Evolutionary conservation across 2,888 invertebrate species (phyloP).

Genomic region (Nymphalis urticae): DNA sequence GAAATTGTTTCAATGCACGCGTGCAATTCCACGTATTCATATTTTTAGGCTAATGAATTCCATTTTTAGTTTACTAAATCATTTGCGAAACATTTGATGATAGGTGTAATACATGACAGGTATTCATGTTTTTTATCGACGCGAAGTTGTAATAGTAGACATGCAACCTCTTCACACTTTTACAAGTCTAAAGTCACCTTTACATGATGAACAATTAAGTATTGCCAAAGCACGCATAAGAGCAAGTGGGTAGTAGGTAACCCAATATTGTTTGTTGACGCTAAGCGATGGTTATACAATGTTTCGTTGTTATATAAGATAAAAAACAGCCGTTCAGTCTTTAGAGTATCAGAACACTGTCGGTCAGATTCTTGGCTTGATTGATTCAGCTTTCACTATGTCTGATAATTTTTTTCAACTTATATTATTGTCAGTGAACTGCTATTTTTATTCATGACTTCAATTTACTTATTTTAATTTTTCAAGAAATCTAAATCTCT

Average conservation of each 20-base stretch:
- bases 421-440: slow-evolving; percentile 10
- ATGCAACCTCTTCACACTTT: slow-evolving; percentile 37
- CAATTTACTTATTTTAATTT: neutral
- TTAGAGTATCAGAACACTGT: slow-evolving; percentile 43
- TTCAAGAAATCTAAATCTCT: neutral
- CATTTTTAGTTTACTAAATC: slow-evolving; percentile 22
- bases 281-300: slow-evolving; percentile 50
- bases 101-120: slow-evolving; percentile 13
- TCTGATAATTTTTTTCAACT: slow-evolving; percentile 24
- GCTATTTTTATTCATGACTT: no score
- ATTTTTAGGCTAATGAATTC: slow-evolving; percentile 17
- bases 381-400: slow-evolving; percentile 54
- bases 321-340: slow-evolving; percentile 49
- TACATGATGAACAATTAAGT: slow-evolving; percentile 40
- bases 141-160: slow-evolving; percentile 28
- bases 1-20: slow-evolving; percentile 5
- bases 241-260: slow-evolving; percentile 38
- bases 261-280: slow-evolving; percentile 46
- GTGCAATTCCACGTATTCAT: neutral
- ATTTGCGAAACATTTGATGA: slow-evolving; percentile 28
- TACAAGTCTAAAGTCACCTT: slow-evolving; percentile 32
- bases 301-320: slow-evolving; percentile 54
- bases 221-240: slow-evolving; percentile 45
- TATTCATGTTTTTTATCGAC: slow-evolving; percentile 29
- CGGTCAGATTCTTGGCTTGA: slow-evolving; percentile 40